Conservation (phyloP, 2,888 invertebrate genomes). For the Theretra japonica region DNA sequence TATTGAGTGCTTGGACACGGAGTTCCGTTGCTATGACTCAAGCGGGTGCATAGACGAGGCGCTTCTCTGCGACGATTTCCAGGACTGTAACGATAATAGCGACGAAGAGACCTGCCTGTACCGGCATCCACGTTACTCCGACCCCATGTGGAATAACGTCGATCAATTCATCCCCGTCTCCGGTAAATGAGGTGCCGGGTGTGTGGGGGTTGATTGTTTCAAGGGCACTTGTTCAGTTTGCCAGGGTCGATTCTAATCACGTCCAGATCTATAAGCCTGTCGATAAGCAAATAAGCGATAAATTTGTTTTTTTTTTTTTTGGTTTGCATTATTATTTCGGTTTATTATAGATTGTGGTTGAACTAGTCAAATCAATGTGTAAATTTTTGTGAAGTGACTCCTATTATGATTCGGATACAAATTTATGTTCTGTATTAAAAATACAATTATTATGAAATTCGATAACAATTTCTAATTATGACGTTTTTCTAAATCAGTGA, state of each 20-base stretch:
- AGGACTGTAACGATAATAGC: slow-evolving; percentile 86
- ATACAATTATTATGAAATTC: no score
- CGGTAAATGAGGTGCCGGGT: slow-evolving; percentile 57
- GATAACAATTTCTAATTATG: no score
- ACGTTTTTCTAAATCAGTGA: background rate
- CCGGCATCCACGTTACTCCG: slow-evolving; percentile 69
- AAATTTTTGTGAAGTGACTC: no score
- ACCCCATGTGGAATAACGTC: slow-evolving; percentile 29
- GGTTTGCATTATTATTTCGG: no score
- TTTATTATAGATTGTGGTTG: no score
- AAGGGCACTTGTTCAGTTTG: slow-evolving; percentile 23
- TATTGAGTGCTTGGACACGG: slow-evolving; percentile 69
- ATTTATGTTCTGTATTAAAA: no score
- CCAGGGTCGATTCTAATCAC: background rate
- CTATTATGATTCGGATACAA: no score
- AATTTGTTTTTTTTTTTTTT: no score
- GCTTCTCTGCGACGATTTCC: slow-evolving; percentile 84
- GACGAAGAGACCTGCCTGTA: slow-evolving; percentile 86
- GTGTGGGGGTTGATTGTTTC: slow-evolving; percentile 63
- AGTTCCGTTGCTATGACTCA: slow-evolving; percentile 84
- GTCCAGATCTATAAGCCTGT: slow-evolving; percentile 23
- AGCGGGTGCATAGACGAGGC: slow-evolving; percentile 85
- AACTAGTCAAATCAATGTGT: no score
- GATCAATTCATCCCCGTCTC: slow-evolving; percentile 42
- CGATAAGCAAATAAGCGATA: background rate